phyloP scores from a whole-genome alignment of 2,113 vertebrate species.

The Hylia prasina region DNA sequence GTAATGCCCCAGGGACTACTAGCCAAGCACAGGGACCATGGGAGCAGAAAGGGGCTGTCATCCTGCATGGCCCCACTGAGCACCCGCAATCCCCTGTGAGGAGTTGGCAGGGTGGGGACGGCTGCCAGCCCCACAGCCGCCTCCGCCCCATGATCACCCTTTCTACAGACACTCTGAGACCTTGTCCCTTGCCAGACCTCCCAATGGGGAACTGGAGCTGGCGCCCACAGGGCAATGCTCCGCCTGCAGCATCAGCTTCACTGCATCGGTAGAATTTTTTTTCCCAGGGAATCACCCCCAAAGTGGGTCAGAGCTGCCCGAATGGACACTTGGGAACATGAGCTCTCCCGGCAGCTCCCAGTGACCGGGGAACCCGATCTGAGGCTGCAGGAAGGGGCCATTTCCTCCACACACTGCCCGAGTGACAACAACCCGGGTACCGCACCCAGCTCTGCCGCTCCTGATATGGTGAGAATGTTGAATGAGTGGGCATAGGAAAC shows the following conservation, averaged over 20 bases:
- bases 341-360: background rate
- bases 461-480: conserved; percentile 27
- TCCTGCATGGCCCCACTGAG: background rate
- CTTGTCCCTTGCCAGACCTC: background rate
- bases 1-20: background rate
- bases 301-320: background rate
- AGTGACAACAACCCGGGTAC: conserved; percentile 20
- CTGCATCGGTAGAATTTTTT: background rate
- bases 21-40: background rate
- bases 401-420: background rate
- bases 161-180: background rate
- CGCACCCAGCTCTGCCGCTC: conserved; percentile 38
- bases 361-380: background rate
- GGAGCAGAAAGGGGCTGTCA: background rate
- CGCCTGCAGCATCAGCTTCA: background rate
- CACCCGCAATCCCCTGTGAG: rapidly evolving
- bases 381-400: conserved; percentile 23
- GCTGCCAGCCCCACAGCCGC: background rate
- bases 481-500: background rate
- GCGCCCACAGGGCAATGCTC: rapidly evolving
- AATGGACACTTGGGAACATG: background rate
- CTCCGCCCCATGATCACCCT: rapidly evolving
- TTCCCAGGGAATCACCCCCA: background rate
- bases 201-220: background rate
- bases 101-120: background rate